Conservation (phyloP, 53 echinoderm and acorn worm species). For the Astropecten irregularis region DNA sequence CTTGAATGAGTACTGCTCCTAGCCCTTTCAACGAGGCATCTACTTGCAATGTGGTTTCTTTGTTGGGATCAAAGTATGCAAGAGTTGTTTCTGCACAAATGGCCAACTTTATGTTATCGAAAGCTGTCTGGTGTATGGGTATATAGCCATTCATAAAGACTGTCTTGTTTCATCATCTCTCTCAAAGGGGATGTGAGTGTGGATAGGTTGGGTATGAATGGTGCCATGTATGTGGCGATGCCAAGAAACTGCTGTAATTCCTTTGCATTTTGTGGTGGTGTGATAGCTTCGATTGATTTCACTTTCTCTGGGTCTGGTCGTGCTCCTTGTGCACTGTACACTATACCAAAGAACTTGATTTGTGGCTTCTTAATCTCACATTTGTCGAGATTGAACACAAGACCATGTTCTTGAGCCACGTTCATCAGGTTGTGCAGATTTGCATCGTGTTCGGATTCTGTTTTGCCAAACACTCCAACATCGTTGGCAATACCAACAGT, state of each 20-base stretch:
- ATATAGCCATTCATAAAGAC: neutral
- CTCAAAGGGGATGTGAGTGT: constrained; percentile 8
- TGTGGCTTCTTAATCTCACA: neutral
- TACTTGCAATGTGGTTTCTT: neutral
- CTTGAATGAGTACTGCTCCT: neutral
- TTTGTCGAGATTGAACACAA: constrained; percentile 43
- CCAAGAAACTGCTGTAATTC: constrained; percentile 58
- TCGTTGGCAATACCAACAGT: constrained; percentile 64
- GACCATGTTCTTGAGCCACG: constrained; percentile 11
- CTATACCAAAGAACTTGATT: constrained; percentile 46
- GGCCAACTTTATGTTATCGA: constrained; percentile 44
- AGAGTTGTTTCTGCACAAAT: constrained; percentile 25
- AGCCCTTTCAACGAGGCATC: neutral
- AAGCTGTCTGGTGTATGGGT: constrained; percentile 16
- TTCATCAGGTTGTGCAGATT: constrained; percentile 24
- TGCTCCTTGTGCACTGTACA: constrained; percentile 29
- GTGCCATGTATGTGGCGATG: constrained; percentile 37
- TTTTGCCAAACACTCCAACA: constrained; percentile 15
- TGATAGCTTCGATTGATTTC: constrained; percentile 30
- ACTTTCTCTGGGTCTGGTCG: constrained; percentile 60
- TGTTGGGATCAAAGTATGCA: constrained; percentile 45
- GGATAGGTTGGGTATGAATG: constrained; percentile 56
- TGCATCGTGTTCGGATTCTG: neutral
- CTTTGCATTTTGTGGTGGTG: constrained; percentile 11
- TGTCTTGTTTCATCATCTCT: neutral